These are phyloP conservation scores for Lophotis ruficrista DNA, from an alignment of 2,113 vertebrate species.

Conservation along the genomic window DNA sequence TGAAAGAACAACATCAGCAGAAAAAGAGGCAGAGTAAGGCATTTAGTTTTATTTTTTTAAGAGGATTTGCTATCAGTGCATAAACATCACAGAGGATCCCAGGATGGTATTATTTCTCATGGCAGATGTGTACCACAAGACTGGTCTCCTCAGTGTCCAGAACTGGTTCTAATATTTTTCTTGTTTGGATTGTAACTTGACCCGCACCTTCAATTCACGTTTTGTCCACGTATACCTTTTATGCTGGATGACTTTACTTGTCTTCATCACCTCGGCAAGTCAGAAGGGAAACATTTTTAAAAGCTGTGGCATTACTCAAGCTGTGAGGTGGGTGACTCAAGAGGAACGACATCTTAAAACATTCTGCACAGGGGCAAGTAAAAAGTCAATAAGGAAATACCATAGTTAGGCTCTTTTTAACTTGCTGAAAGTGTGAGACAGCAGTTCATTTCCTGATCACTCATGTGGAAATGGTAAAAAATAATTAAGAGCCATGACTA, in stretches of 20 bases:
- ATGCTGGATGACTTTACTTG: constrained; percentile 58
- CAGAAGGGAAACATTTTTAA: constrained; percentile 61
- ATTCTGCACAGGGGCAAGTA: constrained; percentile 61
- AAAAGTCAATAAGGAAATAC: constrained; percentile 77
- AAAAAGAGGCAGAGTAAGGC: not conserved
- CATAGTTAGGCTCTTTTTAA: constrained; percentile 70
- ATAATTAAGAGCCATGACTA: constrained; percentile 76
- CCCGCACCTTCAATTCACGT: not conserved
- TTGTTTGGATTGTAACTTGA: constrained; percentile 65
- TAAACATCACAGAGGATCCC: not conserved
- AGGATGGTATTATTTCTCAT: not conserved
- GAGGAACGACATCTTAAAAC: constrained; percentile 57
- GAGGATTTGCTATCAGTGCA: not conserved
- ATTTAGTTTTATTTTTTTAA: not conserved
- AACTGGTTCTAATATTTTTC: constrained; percentile 53
- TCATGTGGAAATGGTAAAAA: constrained; percentile 79
- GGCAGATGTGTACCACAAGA: constrained; percentile 4
- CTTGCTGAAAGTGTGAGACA: constrained; percentile 68
- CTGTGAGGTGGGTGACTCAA: constrained; percentile 45
- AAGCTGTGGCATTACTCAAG: constrained; percentile 64
- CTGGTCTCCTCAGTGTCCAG: constrained; percentile 23
- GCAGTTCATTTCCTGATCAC: constrained; percentile 73
- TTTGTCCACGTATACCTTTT: constrained; percentile 36
- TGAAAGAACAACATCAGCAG: constrained; percentile 53
- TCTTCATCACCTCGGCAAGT: constrained; percentile 62